Base-by-base conservation (phyloP, 92 coral and sea anemone species). In the Epizoanthus illoricatus region DNA sequence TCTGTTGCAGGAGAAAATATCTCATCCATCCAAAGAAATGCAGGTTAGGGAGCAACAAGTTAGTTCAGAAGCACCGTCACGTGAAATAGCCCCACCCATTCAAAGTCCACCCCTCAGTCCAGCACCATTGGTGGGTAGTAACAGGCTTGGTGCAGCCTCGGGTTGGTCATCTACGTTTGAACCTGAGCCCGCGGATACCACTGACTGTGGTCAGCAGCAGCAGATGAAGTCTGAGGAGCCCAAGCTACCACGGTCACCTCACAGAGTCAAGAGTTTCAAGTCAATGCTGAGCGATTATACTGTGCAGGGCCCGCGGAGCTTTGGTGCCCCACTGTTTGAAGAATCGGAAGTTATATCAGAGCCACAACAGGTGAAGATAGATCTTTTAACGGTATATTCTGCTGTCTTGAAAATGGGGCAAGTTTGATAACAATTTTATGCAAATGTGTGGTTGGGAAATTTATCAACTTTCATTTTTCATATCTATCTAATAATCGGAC, bases 161-260 rank as follows among this genome's bases (percentile, higher is more conserved):
- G 99, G 99, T 40, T 97, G 99, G 99, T 97, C 99, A 4, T 97
- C 99, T 28, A 63, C 94, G 8, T 97, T 97, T 93, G 92, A 92
- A 72, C 80, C 91, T 49, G 92, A 81, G 85, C 81, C 74, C 18
- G 60, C 85, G 13, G 81, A 87, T 9, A 76, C 33, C n/a, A 41
- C 74, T 15, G 64, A 86, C 66, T 75, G 58, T 36, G 75, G 66
- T 33, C 80, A 70, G 24, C 58, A 83, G 18, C 16, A 67, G 28
- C 49, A 75, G 69, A 54, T 57, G 20, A 23, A 58, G 7, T 36
- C 65, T n/a, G 88, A 24, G 17, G 54, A 40, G 20, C 28, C 24
- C 40, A 71, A 57, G 43, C 85, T 76, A 43, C 61, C 69, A 6
- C 62, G 52, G 58, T 9, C 80, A 65, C 63, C 72, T 45, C 74